Conservation (phyloP, 2,888 invertebrate genomes). For the Drosophila parthenogenetica region DNA sequence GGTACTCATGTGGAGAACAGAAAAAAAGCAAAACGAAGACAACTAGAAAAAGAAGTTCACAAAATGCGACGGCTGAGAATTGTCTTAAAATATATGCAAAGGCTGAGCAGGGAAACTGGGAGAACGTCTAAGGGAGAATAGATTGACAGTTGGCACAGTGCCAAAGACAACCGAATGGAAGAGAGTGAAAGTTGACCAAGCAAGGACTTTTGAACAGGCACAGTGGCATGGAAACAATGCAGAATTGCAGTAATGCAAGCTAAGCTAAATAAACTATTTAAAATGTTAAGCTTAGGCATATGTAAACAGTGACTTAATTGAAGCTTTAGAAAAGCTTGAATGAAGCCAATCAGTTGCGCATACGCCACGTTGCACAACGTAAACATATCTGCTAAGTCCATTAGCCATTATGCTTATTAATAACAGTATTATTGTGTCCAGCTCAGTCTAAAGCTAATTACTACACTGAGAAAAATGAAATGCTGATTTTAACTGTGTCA, state of each 20-base stretch:
- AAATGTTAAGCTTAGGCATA: neutral
- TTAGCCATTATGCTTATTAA: constrained; percentile 55
- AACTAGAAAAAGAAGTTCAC: constrained; percentile 35
- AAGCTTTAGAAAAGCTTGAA: constrained; percentile 1
- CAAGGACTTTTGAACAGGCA: neutral
- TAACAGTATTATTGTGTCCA: constrained; percentile 15
- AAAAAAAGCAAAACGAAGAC: neutral
- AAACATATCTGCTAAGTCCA: constrained; percentile 54
- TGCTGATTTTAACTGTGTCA: too few relatives aligned
- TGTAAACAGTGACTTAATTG: neutral
- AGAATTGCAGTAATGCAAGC: too few relatives aligned
- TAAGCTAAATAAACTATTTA: neutral
- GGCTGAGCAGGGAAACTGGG: neutral
- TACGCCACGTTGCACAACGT: constrained; percentile 24
- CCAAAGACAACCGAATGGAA: constrained; percentile 32
- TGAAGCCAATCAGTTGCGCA: constrained; percentile 16
- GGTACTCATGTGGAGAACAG: constrained; percentile 38
- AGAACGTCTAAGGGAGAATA: neutral
- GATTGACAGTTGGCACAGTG: constrained; percentile 46
- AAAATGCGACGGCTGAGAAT: constrained; percentile 53
- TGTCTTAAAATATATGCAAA: constrained; percentile 51
- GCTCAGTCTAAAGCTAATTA: constrained; percentile 10
- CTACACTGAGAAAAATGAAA: constrained; percentile 1
- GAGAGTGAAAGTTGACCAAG: constrained; percentile 35
- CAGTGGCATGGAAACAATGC: constrained; percentile 3